These are phyloP conservation scores for Phyllopteryx taeniolatus DNA, from an alignment of 2,113 vertebrate species.

Conservation along the genomic window DNA sequence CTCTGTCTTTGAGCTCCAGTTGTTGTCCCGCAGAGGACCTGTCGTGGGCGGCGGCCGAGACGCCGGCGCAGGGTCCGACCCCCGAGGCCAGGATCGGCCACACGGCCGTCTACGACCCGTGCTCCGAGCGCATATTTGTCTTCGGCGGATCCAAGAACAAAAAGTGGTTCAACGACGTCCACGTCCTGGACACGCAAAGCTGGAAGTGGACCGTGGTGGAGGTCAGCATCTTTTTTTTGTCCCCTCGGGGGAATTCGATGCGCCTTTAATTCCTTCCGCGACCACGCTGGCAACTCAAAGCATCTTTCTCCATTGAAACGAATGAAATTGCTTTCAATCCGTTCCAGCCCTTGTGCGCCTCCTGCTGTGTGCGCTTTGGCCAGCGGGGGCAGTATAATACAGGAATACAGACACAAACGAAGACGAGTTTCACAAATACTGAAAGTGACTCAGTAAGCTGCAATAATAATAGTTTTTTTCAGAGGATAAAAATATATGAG, in stretches of 20 bases:
- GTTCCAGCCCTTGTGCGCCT: too few species aligned
- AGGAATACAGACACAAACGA: too few species aligned
- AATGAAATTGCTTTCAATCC: too few species aligned
- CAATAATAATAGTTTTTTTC: too few species aligned
- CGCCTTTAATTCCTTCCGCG: too few species aligned
- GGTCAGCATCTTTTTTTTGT: slow-evolving; percentile 28
- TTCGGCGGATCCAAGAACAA: slow-evolving; percentile 78
- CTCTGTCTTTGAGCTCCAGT: not conserved
- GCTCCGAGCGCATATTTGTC: slow-evolving; percentile 69
- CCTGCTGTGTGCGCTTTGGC: too few species aligned
- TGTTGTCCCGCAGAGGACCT: slow-evolving; percentile 65
- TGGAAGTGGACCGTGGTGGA: slow-evolving; percentile 77
- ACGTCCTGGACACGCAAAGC: slow-evolving; percentile 76
- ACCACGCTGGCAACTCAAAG: too few species aligned
- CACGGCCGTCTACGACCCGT: slow-evolving; percentile 69
- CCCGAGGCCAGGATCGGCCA: slow-evolving; percentile 77
- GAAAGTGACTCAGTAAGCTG: too few species aligned
- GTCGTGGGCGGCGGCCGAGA: slow-evolving; percentile 74
- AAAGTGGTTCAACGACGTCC: slow-evolving; percentile 76
- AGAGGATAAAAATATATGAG: too few species aligned
- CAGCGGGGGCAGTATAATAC: too few species aligned
- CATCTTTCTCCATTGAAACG: too few species aligned
- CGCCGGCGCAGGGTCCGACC: slow-evolving; percentile 70
- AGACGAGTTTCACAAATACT: too few species aligned
- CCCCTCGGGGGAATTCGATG: not conserved